These are phyloP conservation scores for Empidonax traillii DNA, from an alignment of 2,113 vertebrate genomes.

Conservation along the genomic window DNA sequence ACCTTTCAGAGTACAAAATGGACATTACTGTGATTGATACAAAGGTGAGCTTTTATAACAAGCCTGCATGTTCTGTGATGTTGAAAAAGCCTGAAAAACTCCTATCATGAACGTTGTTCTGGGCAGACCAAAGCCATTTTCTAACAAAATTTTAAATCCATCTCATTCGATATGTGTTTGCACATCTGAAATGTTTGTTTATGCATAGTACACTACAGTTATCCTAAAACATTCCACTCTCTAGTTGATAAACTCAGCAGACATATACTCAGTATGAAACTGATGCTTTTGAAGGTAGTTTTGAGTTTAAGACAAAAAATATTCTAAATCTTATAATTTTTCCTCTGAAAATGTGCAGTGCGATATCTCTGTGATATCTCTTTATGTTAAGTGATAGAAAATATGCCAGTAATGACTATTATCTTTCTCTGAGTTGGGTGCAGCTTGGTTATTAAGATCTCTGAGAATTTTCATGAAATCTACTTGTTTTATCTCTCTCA, in stretches of 20 bases:
- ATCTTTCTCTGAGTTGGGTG: background rate
- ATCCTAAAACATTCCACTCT: background rate
- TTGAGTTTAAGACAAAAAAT: background rate
- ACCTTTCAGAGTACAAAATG: constrained; percentile 84
- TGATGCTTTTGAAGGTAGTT: background rate
- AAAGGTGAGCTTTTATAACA: constrained; percentile 71
- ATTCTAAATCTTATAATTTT: background rate
- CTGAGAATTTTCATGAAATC: background rate
- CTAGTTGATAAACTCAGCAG: background rate
- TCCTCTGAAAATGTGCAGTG: background rate
- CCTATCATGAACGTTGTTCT: background rate
- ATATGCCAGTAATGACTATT: background rate
- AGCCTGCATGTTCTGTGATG: background rate
- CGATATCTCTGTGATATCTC: background rate
- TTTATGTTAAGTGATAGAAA: background rate
- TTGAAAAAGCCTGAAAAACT: background rate
- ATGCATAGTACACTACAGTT: background rate
- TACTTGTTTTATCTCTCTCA: background rate
- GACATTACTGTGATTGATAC: constrained; percentile 73
- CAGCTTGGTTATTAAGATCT: background rate
- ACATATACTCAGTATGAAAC: background rate
- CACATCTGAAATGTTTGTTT: background rate
- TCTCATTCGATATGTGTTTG: background rate
- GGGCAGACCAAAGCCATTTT: background rate
- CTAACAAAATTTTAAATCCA: background rate